A percentile compares a stretch with the other conserved stretches of the same genome.
phyloP scores from a whole-genome alignment of 2,113 vertebrate species.

The Hypomesus transpacificus region DNA sequence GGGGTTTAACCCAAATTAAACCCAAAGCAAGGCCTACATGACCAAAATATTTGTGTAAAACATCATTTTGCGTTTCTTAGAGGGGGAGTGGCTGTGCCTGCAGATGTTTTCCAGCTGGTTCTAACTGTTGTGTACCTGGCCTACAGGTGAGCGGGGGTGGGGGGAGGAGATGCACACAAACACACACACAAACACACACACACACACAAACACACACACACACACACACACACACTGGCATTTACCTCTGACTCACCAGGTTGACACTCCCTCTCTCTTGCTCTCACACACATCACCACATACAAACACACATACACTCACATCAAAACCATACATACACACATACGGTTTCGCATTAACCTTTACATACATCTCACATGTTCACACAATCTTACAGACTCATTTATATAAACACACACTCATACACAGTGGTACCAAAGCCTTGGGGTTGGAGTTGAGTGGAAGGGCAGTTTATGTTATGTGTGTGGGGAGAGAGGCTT shows the following conservation, averaged over 20 bases:
- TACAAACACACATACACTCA: slow-evolving; percentile 5
- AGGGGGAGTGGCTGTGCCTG: slow-evolving; percentile 31
- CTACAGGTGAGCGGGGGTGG: slow-evolving; percentile 29
- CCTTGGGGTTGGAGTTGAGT: background rate
- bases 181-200: too few species aligned
- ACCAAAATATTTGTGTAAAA: background rate
- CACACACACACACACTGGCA: slow-evolving; percentile 17
- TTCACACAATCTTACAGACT: background rate
- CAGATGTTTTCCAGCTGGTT: slow-evolving; percentile 59
- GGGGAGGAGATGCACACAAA: slow-evolving; percentile 31
- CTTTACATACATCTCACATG: too few species aligned
- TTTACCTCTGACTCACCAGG: slow-evolving; percentile 46
- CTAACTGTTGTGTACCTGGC: slow-evolving; percentile 54
- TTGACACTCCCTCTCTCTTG: slow-evolving; percentile 33
- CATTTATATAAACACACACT: background rate
- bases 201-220: slow-evolving; percentile 27
- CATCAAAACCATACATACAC: background rate
- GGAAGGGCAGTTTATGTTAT: background rate
- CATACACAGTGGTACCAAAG: background rate
- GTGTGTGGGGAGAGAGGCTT: background rate
- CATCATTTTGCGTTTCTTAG: slow-evolving; percentile 19
- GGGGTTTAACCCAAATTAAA: too few species aligned
- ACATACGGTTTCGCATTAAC: too few species aligned
- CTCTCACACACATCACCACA: slow-evolving; percentile 24
- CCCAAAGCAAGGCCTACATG: background rate